Evolutionary conservation across 2,797 vertebrate genomes (phyloP).

Genomic region (Percopsis omiscomaycus): DNA sequence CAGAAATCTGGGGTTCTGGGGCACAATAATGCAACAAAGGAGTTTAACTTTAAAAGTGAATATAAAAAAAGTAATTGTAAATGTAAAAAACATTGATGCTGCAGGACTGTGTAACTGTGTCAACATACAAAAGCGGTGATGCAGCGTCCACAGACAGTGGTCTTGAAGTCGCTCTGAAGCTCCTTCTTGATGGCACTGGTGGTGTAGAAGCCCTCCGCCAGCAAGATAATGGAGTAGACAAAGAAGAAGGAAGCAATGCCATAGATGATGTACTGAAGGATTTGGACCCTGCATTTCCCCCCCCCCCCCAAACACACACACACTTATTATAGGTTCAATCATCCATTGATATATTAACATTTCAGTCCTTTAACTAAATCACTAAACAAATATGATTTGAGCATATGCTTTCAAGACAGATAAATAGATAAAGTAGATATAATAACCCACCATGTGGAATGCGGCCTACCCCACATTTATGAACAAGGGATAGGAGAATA

Average conservation of each 20-base stretch:
- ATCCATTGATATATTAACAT: too few relatives aligned
- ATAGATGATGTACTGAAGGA: constrained; percentile 98
- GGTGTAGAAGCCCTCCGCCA: constrained; percentile 98
- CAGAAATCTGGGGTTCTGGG: too few relatives aligned
- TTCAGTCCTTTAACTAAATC: too few relatives aligned
- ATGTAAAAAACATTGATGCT: background rate
- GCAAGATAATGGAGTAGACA: constrained; percentile 91
- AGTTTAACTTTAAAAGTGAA: background rate
- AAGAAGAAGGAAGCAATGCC: constrained; percentile 97
- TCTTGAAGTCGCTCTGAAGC: constrained; percentile 97
- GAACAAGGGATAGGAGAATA: too few relatives aligned
- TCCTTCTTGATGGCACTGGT: constrained; percentile 94
- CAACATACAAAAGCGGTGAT: constrained; percentile 92
- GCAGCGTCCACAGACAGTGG: constrained; percentile 94
- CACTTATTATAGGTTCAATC: background rate
- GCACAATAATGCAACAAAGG: background rate
- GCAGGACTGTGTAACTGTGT: background rate
- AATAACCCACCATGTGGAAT: too few relatives aligned
- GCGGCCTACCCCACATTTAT: too few relatives aligned
- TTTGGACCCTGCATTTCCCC: constrained; percentile 83
- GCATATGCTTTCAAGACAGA: too few relatives aligned
- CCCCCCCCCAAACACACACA: background rate
- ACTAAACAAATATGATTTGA: background rate
- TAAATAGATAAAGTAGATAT: too few relatives aligned
- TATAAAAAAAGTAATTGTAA: too few relatives aligned